Conservation (phyloP, 2,113 vertebrate species). For the Proterorhinus semilunaris region DNA sequence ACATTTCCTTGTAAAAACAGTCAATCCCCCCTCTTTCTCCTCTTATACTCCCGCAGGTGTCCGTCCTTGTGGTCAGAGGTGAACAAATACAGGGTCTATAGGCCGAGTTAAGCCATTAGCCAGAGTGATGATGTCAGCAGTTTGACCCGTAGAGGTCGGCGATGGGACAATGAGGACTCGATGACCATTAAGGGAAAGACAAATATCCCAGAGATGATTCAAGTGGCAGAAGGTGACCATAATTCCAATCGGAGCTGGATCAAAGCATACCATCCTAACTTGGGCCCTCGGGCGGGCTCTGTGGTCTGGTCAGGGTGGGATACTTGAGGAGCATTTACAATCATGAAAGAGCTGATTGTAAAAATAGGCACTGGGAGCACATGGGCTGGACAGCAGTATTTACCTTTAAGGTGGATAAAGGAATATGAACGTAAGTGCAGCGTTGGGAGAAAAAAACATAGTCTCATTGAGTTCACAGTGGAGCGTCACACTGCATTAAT, state of each 20-base stretch:
- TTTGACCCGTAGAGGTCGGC: constrained; percentile 46
- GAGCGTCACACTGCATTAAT: background rate
- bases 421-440: constrained; percentile 13
- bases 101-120: constrained; percentile 41
- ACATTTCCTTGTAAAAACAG: constrained; percentile 49
- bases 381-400: constrained; percentile 33
- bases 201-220: constrained; percentile 56
- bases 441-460: background rate
- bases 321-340: constrained; percentile 35
- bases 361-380: constrained; percentile 39
- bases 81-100: constrained; percentile 52
- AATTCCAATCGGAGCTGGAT: constrained; percentile 39
- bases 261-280: constrained; percentile 59
- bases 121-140: constrained; percentile 51
- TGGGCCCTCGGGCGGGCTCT: constrained; percentile 52
- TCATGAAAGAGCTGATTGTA: constrained; percentile 45
- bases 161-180: constrained; percentile 44
- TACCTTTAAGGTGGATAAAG: constrained; percentile 21
- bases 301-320: constrained; percentile 37
- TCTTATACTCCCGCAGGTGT: constrained; percentile 63
- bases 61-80: constrained; percentile 51
- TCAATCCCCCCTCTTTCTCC: constrained; percentile 30
- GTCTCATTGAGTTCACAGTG: background rate
- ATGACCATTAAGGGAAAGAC: constrained; percentile 55
- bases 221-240: constrained; percentile 26